phyloP scores from a whole-genome alignment of 2,797 vertebrate species.

The Chaunax sp. region DNA sequence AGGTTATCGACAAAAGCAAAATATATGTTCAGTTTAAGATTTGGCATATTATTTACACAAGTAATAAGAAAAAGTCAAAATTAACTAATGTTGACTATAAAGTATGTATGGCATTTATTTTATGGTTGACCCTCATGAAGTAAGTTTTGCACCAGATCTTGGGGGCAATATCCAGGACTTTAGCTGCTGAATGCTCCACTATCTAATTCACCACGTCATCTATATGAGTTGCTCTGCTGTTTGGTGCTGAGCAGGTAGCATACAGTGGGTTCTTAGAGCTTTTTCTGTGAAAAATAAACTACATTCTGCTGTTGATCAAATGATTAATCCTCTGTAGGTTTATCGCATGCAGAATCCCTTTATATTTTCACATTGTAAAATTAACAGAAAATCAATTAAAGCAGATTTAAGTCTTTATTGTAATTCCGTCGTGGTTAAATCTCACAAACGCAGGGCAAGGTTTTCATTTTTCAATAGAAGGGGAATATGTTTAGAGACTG shows the following conservation, averaged over 20 bases:
- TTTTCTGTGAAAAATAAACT: too few relatives aligned
- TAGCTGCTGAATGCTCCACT: background rate
- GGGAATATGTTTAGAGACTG: too few relatives aligned
- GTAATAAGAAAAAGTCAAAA: background rate
- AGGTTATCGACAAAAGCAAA: background rate
- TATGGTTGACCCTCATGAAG: background rate
- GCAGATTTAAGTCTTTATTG: background rate
- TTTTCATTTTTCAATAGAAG: too few relatives aligned
- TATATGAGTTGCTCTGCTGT: too few relatives aligned
- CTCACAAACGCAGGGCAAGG: background rate
- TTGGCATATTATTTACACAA: background rate
- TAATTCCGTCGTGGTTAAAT: background rate
- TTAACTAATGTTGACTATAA: background rate
- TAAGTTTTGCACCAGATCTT: background rate
- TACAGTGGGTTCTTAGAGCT: too few relatives aligned
- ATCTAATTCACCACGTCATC: too few relatives aligned
- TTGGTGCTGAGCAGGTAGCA: too few relatives aligned
- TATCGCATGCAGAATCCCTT: too few relatives aligned
- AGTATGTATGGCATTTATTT: background rate
- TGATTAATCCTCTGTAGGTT: too few relatives aligned
- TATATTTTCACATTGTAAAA: background rate
- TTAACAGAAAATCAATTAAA: background rate
- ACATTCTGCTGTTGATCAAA: too few relatives aligned
- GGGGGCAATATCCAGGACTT: background rate
- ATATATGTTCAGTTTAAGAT: background rate